Percentiles rank a stretch among this genome's conserved stretches.
Conservation (phyloP, 2,797 vertebrate genomes). For the Holocentrus rufus region DNA sequence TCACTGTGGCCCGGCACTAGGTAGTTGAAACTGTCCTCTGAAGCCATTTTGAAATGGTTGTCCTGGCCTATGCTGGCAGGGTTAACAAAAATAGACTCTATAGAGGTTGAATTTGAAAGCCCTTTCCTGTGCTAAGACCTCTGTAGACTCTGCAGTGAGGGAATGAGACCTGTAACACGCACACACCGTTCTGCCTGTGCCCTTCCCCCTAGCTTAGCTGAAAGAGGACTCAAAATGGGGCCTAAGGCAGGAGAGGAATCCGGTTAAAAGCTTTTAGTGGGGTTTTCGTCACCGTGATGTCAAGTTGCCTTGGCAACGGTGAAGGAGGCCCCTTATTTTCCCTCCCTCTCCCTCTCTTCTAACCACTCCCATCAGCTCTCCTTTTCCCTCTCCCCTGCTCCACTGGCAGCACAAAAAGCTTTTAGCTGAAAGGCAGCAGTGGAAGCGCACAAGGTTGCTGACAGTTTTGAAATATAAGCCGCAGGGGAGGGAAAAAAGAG, state of each 20-base stretch:
- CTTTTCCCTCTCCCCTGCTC: slow-evolving; percentile 61
- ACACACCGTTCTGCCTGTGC: slow-evolving; percentile 70
- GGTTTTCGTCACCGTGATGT: slow-evolving; percentile 98
- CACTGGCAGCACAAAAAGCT: slow-evolving; percentile 97
- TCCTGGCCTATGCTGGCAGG: slow-evolving; percentile 44
- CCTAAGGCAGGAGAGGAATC: slow-evolving; percentile 98
- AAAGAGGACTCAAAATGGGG: slow-evolving; percentile 98
- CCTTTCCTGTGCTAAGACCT: slow-evolving; percentile 70
- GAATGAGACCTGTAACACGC: slow-evolving; percentile 65
- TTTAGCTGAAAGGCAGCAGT: slow-evolving; percentile 98
- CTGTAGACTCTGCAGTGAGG: slow-evolving; percentile 61
- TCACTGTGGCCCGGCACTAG: slow-evolving; percentile 88
- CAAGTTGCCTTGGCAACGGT: slow-evolving; percentile 97
- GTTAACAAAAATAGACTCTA: slow-evolving; percentile 59
- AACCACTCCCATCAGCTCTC: slow-evolving; percentile 70
- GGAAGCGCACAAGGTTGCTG: slow-evolving; percentile 89
- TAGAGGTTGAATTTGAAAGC: slow-evolving; percentile 72
- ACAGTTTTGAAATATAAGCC: slow-evolving; percentile 91
- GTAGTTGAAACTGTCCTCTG: slow-evolving; percentile 91
- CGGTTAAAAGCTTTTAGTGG: slow-evolving; percentile 99
- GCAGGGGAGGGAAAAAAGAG: slow-evolving; percentile 45
- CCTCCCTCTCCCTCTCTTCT: slow-evolving; percentile 59
- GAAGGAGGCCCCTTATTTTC: slow-evolving; percentile 84
- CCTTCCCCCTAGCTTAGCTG: slow-evolving; percentile 82
- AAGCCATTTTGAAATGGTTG: slow-evolving; percentile 85